Evolutionary conservation across 2,797 vertebrate species (phyloP).

Genomic region (Botia kubotai): DNA sequence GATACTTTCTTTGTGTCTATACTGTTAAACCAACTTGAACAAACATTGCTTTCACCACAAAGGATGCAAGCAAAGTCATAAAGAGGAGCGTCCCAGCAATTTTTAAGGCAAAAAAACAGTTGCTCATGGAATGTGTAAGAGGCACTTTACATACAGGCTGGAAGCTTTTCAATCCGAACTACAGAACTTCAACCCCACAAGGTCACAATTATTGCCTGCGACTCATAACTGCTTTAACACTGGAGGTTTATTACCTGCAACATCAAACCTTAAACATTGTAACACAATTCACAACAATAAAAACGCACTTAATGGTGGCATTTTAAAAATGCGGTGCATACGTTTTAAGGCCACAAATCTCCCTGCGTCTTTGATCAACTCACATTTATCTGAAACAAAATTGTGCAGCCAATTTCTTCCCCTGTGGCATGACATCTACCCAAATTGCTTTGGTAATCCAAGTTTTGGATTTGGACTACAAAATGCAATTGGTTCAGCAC

Average conservation of each 20-base stretch:
- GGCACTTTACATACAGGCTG: constrained; percentile 86
- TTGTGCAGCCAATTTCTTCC: not conserved
- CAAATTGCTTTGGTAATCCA: not conserved
- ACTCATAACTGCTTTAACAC: constrained; percentile 64
- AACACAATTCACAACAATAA: constrained; percentile 53
- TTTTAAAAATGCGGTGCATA: constrained; percentile 32
- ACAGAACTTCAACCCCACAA: constrained; percentile 74
- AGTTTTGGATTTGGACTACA: not conserved
- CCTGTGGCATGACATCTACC: not conserved
- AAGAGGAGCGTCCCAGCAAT: constrained; percentile 63
- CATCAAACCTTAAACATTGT: constrained; percentile 50
- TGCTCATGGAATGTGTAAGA: constrained; percentile 95
- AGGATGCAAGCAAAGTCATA: constrained; percentile 85
- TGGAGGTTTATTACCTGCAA: constrained; percentile 63
- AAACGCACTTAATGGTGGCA: constrained; percentile 60
- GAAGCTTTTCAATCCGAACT: constrained; percentile 61
- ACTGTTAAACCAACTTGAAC: constrained; percentile 77
- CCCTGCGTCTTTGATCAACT: constrained; percentile 22
- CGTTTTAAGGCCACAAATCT: constrained; percentile 54
- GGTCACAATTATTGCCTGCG: constrained; percentile 78
- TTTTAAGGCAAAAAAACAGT: constrained; percentile 80
- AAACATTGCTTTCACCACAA: constrained; percentile 66
- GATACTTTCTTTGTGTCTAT: constrained; percentile 91
- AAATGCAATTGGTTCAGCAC: not conserved
- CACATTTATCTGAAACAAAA: not conserved